Evolutionary conservation across 2,888 invertebrate species (phyloP).

Genomic region (Gandaritis pyraliata): DNA sequence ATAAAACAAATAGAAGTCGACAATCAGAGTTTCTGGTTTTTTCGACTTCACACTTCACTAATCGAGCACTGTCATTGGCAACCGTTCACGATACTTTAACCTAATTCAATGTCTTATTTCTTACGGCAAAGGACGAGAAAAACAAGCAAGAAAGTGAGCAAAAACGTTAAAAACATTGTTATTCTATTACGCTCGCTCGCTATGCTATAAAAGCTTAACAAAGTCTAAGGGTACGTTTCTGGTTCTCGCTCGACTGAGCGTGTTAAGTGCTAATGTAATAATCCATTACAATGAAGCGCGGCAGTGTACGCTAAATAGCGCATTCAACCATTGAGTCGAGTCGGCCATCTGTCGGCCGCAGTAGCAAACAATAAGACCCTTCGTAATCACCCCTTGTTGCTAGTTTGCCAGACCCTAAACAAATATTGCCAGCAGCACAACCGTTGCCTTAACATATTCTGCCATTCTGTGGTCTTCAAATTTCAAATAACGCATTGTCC

Average conservation of each 20-base stretch:
- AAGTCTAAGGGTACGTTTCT: conserved; percentile 70
- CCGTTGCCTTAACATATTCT: conserved; percentile 56
- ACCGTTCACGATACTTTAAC: conserved; percentile 50
- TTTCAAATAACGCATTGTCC: conserved; percentile 51
- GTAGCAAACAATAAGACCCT: conserved; percentile 76
- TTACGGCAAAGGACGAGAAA: conserved; percentile 52
- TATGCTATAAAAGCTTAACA: conserved; percentile 64
- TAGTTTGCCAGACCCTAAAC: conserved; percentile 76
- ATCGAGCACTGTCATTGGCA: conserved; percentile 41
- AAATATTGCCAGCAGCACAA: conserved; percentile 68
- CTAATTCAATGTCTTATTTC: conserved; percentile 58
- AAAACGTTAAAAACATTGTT: conserved; percentile 66
- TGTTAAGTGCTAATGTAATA: conserved; percentile 84
- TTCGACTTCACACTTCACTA: conserved; percentile 47
- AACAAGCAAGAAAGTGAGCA: conserved; percentile 55
- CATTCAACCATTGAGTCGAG: conserved; percentile 74
- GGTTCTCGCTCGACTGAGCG: conserved; percentile 78
- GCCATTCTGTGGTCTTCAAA: conserved; percentile 52
- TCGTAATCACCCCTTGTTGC: conserved; percentile 73
- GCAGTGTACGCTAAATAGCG: conserved; percentile 82
- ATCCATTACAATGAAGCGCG: conserved; percentile 82
- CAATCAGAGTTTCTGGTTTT: conserved; percentile 29
- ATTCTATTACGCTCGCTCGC: conserved; percentile 66
- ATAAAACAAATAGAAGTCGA: conserved; percentile 32
- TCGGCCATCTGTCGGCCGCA: conserved; percentile 80